Conservation (phyloP, 1,140 invertebrate species). For the Chymomyza costata region DNA sequence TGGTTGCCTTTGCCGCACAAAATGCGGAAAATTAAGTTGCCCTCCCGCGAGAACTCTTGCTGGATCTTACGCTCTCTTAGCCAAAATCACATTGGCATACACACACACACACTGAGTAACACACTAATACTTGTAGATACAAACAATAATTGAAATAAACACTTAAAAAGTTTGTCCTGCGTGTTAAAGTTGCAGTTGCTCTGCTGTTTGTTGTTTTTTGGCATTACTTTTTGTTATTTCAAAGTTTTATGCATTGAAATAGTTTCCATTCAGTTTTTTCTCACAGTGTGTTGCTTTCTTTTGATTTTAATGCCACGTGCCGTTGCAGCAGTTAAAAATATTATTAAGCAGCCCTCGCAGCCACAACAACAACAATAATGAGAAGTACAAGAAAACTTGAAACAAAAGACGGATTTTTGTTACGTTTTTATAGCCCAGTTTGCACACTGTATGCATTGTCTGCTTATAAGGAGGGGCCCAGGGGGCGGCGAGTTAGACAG, state of each 20-base stretch:
- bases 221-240: slow-evolving; percentile 14
- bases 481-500: too few species aligned
- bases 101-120: slow-evolving; percentile 9
- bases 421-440: slow-evolving; percentile 4
- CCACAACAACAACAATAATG: too few species aligned
- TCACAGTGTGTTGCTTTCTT: too few species aligned
- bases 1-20: slow-evolving; percentile 24
- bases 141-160: slow-evolving; percentile 73
- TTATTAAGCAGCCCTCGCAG: slow-evolving; percentile 46
- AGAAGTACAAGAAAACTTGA: slow-evolving; percentile 33
- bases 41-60: slow-evolving; percentile 23
- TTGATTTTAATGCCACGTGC: slow-evolving; percentile 32
- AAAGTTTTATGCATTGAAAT: slow-evolving; percentile 35
- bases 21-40: slow-evolving; percentile 69
- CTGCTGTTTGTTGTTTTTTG: slow-evolving; percentile 11
- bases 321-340: slow-evolving; percentile 58
- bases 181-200: slow-evolving; percentile 9
- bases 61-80: too few species aligned
- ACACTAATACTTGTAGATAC: slow-evolving; percentile 43
- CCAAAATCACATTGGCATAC: slow-evolving; percentile 3
- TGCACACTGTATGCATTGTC: too few species aligned
- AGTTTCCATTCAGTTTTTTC: slow-evolving; percentile 27
- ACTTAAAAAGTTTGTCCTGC: slow-evolving; percentile 65
- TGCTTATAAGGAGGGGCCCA: too few species aligned
- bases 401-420: slow-evolving; percentile 40